Conservation (phyloP, 92 coral and sea anemone species). For the Porites evermanni region DNA sequence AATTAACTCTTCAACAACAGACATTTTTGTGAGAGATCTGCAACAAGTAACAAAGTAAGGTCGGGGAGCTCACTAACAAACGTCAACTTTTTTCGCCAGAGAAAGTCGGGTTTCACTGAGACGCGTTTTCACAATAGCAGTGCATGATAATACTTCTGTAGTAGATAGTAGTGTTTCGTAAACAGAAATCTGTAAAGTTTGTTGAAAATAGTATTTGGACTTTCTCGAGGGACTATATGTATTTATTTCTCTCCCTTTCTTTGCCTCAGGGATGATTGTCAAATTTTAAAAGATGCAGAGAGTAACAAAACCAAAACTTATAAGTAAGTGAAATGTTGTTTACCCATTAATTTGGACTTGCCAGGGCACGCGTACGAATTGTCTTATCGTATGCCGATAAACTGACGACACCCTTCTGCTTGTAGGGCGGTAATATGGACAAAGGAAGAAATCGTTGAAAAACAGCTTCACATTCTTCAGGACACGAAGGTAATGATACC, state of each 20-base stretch:
- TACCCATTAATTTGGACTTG: no score
- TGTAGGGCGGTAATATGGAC: constrained; percentile 92
- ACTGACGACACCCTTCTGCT: not conserved
- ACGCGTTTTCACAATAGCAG: not conserved
- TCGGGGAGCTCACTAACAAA: not conserved
- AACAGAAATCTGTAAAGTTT: no score
- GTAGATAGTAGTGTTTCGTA: no score
- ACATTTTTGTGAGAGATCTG: constrained; percentile 79
- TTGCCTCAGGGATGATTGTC: constrained; percentile 74
- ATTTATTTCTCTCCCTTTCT: not conserved
- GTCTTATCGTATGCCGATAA: not conserved
- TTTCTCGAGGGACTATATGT: no score
- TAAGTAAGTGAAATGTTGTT: constrained; percentile 58
- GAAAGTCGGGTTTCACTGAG: no score
- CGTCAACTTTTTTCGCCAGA: not conserved
- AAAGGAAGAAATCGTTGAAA: constrained; percentile 67
- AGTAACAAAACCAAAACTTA: constrained; percentile 93
- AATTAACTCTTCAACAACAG: constrained; percentile 79
- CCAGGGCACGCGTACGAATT: no score
- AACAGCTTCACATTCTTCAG: constrained; percentile 59
- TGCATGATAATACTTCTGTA: no score
- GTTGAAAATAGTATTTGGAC: no score
- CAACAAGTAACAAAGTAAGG: constrained; percentile 87
- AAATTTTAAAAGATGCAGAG: constrained; percentile 86
- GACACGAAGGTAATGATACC: constrained; percentile 3